phyloP scores from a whole-genome alignment of 53 echinoderm and acorn worm genomes.

The Hippasteria phrygiana region DNA sequence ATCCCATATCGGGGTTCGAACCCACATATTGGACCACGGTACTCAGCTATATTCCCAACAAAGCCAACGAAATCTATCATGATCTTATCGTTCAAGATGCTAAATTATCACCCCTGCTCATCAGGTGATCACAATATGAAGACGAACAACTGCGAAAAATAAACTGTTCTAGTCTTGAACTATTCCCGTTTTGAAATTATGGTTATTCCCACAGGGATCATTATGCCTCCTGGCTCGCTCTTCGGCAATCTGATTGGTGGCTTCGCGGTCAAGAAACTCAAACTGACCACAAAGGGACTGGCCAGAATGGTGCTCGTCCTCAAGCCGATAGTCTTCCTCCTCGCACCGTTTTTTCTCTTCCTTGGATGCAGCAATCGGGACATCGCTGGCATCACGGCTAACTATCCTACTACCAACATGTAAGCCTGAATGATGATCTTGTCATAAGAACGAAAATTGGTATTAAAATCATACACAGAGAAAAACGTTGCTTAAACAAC shows the following conservation, averaged over 20 bases:
- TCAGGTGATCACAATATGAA: too few relatives aligned
- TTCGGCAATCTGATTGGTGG: constrained; percentile 85
- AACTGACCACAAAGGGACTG: constrained; percentile 67
- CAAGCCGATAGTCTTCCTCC: constrained; percentile 46
- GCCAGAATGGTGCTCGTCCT: constrained; percentile 73
- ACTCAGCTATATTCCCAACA: too few relatives aligned
- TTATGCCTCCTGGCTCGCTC: constrained; percentile 76
- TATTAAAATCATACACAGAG: too few relatives aligned
- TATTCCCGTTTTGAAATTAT: not conserved
- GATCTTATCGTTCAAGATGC: too few relatives aligned
- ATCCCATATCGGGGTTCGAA: too few relatives aligned
- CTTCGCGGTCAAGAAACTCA: constrained; percentile 79
- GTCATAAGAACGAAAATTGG: too few relatives aligned
- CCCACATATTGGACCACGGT: too few relatives aligned
- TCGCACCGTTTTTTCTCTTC: constrained; percentile 58
- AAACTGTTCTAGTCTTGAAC: not conserved
- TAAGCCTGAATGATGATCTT: constrained; percentile 48
- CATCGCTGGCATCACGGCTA: constrained; percentile 76
- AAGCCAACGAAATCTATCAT: too few relatives aligned
- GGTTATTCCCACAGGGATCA: constrained; percentile 54
- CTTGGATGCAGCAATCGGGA: constrained; percentile 76
- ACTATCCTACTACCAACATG: constrained; percentile 62
- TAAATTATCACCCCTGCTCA: too few relatives aligned
- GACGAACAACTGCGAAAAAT: too few relatives aligned
- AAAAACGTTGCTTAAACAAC: too few relatives aligned